A percentile compares a stretch with the other conserved stretches of the same genome.
phyloP scores from a whole-genome alignment of 2,797 vertebrate species.

The Alca torda region DNA sequence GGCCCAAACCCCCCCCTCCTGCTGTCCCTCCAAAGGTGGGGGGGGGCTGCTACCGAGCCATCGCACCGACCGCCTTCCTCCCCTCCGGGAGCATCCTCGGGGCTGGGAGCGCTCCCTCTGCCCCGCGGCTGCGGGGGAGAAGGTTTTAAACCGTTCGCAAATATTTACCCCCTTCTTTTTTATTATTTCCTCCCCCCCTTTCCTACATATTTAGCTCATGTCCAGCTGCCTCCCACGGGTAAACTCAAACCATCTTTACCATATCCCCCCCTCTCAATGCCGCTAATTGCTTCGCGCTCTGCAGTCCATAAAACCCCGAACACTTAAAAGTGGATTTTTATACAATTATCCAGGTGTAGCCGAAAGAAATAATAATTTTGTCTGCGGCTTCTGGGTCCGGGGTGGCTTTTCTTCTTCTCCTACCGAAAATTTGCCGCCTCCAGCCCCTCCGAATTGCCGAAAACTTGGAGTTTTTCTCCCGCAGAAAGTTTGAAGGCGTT shows the following conservation, averaged over 20 bases:
- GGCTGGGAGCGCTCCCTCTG: not conserved
- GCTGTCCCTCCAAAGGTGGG: not conserved
- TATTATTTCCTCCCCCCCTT: not conserved
- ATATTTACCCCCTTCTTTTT: not conserved
- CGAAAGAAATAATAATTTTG: not conserved
- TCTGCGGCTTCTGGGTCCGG: not conserved
- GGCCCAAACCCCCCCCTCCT: not conserved
- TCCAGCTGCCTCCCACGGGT: not conserved
- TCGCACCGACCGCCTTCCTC: not conserved
- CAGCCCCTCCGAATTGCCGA: not conserved
- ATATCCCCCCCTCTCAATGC: not conserved
- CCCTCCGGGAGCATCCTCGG: not conserved
- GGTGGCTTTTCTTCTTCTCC: not conserved
- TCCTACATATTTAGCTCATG: not conserved
- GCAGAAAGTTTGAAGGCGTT: slow-evolving; percentile 18
- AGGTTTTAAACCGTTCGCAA: not conserved
- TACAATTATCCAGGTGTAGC: not conserved
- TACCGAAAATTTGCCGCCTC: not conserved
- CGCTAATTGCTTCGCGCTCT: not conserved
- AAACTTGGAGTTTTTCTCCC: not conserved
- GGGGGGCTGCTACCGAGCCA: not conserved
- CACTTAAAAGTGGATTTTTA: not conserved
- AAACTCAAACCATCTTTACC: not conserved
- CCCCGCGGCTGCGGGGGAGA: not conserved
- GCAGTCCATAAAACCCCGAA: not conserved